Evolutionary conservation across 2,113 vertebrate genomes (phyloP), one percentile per base, ranked within the genome.

Genomic region (Paralichthys olivaceus): DNA sequence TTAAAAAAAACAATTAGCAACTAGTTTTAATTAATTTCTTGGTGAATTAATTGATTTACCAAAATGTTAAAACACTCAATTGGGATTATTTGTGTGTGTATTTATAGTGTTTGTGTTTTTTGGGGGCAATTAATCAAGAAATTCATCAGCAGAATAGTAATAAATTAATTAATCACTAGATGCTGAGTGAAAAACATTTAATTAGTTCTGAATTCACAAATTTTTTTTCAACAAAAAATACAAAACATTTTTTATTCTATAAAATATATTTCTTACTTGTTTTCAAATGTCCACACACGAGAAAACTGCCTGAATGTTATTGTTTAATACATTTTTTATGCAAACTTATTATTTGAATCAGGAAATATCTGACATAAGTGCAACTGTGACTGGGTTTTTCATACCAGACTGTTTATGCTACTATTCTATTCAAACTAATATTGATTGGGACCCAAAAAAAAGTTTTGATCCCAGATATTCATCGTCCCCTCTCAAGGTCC

Each of bases 401-500:
- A 49, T 49, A 15, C 45, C 45, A 49, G 17, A 49, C 45, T 6
- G 45, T 49, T 49, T 49, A 6, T 55, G 12, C 7, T 25, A 2
- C 2, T 55, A 25, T 55, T 25, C 19, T 17, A 40, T 67, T 70
- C 7, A 54, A 40, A 34, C 29, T 25, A 22, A 75, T 71, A 62
- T 57, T 26, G 22, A 23, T 26, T 7, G 0, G 9, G 28, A 54
- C 11, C 62, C 2, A 47, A 19, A 28, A 75, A 57, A 59, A 57
- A 22, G 13, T 25, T 43, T 28, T 58, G 26, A 75, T 80, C 68
- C 69, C 37, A 79, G 72, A 65, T 53, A 79, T 78, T 79, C n/a
- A 84, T 89, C 81, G 15, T 69, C 59, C 58, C 43, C 61, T 76
- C 58, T 79, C 69, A 75, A 85, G 54, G 80, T 73, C 63, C 56